Percentiles rank a stretch among this genome's conserved stretches.
Conservation (phyloP, 2,888 invertebrate genomes). For the Prosopocoilus inquinatus region DNA sequence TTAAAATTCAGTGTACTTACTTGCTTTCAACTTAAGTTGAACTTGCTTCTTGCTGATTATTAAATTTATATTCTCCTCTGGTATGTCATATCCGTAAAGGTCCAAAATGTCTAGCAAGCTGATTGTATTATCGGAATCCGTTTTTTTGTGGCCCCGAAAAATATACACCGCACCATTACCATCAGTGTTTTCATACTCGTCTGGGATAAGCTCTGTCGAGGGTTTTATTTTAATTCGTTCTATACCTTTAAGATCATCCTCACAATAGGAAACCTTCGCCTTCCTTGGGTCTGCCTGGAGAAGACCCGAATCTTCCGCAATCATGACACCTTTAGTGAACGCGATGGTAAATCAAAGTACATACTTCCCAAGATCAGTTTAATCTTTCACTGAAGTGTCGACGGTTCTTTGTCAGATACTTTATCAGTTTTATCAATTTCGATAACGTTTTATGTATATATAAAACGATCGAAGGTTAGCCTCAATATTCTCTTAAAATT, state of each 20-base stretch:
- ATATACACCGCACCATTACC: conserved; percentile 26
- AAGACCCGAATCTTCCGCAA: background rate
- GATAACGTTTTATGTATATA: too few species aligned
- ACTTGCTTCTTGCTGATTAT: conserved; percentile 23
- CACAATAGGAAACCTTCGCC: background rate
- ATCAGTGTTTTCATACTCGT: conserved; percentile 38
- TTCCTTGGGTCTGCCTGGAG: background rate
- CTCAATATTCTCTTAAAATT: too few species aligned
- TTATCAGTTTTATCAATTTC: too few species aligned
- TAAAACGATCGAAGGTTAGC: too few species aligned
- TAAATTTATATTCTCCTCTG: conserved; percentile 24
- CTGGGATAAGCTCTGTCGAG: conserved; percentile 43
- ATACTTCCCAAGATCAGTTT: too few species aligned
- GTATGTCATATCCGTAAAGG: conserved; percentile 25
- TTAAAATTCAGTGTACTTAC: conserved; percentile 29
- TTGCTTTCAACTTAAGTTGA: conserved; percentile 19
- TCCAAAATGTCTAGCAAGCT: conserved; percentile 24
- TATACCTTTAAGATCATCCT: background rate
- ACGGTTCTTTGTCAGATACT: too few species aligned
- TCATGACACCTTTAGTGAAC: background rate
- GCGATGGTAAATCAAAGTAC: too few species aligned
- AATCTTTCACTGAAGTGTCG: too few species aligned
- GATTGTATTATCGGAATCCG: conserved; percentile 22
- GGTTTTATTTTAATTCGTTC: conserved; percentile 35
- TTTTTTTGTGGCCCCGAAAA: conserved; percentile 18